Evolutionary conservation across 2,888 invertebrate genomes (phyloP), one percentile per base, ranked within the genome.

Genomic region (Drosophila yooni): DNA sequence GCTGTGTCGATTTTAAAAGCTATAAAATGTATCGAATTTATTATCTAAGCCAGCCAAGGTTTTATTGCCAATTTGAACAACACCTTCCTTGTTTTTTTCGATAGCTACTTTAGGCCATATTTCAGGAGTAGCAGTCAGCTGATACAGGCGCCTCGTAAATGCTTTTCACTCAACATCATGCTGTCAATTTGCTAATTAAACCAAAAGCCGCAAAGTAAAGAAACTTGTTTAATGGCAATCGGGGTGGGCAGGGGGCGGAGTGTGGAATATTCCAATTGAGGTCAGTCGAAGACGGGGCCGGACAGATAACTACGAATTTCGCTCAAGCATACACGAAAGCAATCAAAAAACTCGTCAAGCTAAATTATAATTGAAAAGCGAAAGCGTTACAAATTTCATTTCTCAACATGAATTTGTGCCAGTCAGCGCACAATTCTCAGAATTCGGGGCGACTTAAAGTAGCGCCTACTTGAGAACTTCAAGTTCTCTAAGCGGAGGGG

Each of bases 321-420:
- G 77, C 69, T 82, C 76, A 76, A 53, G 73, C 87, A 80, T 67
- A 73, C 72, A 74, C 64, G 68, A 86, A 86, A 83, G 81, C 83
- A 86, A 86, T 80, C 83, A 86, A 70, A 76, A 86, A 68, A 65
- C 71, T 83, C 82, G 75, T 71, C 80, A 80, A 62, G 56, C 53
- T 36, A 72, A 76, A 80, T 80, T 79, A 70, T 76, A 82, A 79
- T 82, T 85, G 80, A 82, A 85, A 82, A 85, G 83, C 86, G 80
- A 82, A 86, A 86, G 83, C 77, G 81, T 83, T 72, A 86, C 83
- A 82, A 82, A 83, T 82, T 76, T 83, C 64, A 82, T 86, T 81
- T 81, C 79, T 57, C 61, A 72, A 71, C 87, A 83, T 80, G 54
- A 83, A 86, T 77, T 83, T 83, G 68, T 78, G 68, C 58, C 70